Evolutionary conservation across 1,140 invertebrate genomes (phyloP).

Genomic region (Helicoverpa armigera): DNA sequence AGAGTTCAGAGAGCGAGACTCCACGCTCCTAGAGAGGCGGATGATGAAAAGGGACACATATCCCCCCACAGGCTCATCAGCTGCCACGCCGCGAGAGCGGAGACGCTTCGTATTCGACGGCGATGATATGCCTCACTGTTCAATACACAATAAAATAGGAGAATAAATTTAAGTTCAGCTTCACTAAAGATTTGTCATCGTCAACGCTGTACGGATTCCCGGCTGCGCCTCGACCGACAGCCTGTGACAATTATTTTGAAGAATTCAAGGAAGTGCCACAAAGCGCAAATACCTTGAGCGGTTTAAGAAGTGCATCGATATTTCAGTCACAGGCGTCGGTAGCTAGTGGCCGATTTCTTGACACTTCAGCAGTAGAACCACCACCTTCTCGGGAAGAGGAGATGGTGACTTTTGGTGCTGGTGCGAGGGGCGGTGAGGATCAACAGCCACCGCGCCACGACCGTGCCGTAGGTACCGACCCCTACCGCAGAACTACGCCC

Average conservation of each 20-base stretch:
- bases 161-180: conserved; percentile 84
- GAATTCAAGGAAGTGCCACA: conserved; percentile 84
- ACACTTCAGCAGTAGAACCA: conserved; percentile 76
- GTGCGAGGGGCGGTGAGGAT: conserved; percentile 63
- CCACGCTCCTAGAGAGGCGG: conserved; percentile 76
- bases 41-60: conserved; percentile 84
- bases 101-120: conserved; percentile 86
- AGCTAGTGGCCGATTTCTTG: conserved; percentile 79
- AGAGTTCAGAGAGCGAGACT: conserved; percentile 79
- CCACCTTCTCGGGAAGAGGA: conserved; percentile 81
- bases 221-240: conserved; percentile 83
- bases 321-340: conserved; percentile 82
- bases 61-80: conserved; percentile 82
- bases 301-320: conserved; percentile 82
- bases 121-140: conserved; percentile 82
- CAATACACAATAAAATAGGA: conserved; percentile 81
- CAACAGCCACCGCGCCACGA: conserved; percentile 70
- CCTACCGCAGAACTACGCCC: conserved; percentile 79
- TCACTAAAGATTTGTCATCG: conserved; percentile 87
- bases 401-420: conserved; percentile 79
- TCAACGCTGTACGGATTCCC: conserved; percentile 87
- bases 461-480: conserved; percentile 80
- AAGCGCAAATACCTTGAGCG: conserved; percentile 82
- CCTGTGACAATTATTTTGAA: conserved; percentile 82
- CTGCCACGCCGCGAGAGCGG: conserved; percentile 82